Conservation (phyloP, 2,797 vertebrate genomes). For the Mormyrops boulengeri region DNA sequence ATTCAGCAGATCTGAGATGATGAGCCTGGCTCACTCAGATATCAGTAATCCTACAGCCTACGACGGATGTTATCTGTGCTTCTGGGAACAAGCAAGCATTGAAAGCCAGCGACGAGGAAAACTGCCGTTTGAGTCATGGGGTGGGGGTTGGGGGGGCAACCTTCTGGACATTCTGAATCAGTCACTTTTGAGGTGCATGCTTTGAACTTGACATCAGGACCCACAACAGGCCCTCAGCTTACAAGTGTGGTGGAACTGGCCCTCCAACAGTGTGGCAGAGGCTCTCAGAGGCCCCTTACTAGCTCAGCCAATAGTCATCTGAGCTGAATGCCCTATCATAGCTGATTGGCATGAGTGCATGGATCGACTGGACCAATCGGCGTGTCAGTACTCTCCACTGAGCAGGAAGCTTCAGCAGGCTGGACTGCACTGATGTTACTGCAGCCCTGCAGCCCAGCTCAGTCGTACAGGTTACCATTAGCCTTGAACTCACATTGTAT, state of each 20-base stretch:
- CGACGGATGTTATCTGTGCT: background rate
- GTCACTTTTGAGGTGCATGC: background rate
- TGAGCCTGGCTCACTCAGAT: background rate
- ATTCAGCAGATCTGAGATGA: background rate
- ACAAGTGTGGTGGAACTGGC: background rate
- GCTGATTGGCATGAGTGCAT: too few relatives aligned
- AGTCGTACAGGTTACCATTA: background rate
- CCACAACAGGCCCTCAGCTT: background rate
- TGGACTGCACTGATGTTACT: background rate
- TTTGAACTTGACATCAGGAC: background rate
- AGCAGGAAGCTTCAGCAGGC: background rate
- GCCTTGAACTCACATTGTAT: background rate
- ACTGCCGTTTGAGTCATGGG: background rate
- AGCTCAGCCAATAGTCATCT: background rate
- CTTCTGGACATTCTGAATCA: background rate
- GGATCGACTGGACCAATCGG: background rate
- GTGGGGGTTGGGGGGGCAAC: background rate
- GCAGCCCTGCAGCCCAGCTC: background rate
- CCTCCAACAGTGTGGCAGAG: background rate
- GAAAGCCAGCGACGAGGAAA: background rate
- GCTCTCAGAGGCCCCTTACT: background rate
- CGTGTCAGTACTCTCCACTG: background rate
- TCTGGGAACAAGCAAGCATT: background rate
- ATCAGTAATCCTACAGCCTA: background rate
- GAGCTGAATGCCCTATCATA: background rate